Evolutionary conservation across 2,797 vertebrate species (phyloP), one percentile per base, ranked within the genome.

Genomic region (Macroramphosus scolopax): DNA sequence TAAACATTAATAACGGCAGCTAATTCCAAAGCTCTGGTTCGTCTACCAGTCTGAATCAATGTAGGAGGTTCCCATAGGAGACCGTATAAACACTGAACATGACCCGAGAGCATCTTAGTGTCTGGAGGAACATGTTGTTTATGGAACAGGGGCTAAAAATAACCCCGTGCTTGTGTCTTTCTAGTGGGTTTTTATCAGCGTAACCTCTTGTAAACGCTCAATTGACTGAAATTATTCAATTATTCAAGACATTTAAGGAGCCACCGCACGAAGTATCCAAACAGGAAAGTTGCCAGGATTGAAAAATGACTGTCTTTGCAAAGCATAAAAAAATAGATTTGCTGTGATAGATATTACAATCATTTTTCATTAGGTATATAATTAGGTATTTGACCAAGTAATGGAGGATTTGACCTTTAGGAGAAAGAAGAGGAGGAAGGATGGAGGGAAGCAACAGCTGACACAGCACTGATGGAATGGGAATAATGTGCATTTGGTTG

Each of bases 61-160:
- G 6, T 6, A 22, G 20, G 20, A 3, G 20, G 20, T 22, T 22
- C 67, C 64, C 50, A 62, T 56, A 53, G 58, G 61, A 71, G 51
- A 31, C 59, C 26, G 43, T 36, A 33, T 72, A 77, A 80, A 85
- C 77, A 79, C 16, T 15, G 45, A 65, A 12, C 36, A 17, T 69
- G 72, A 81, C 78, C 75, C 68, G 32, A 1, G 51, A 71, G 70
- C 78, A 69, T 73, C 61, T 28, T 8, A 25, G 66, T 13, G 71
- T 82, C 71, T 61, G 68, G 54, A 76, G 62, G 49, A 75, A 52
- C 65, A 66, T 58, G 70, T 74, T 86, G 77, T 83, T 74, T 80
- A 83, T 77, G 55, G 48, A 82, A 82, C 55, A 55, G 48, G 0
- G 1, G 53, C 74, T 86, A 87, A 81, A 87, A 88, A 87, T 86